A percentile compares a stretch with the other conserved stretches of the same genome.
phyloP scores from a whole-genome alignment of 1,140 invertebrate genomes.

The Bombus ignitus region DNA sequence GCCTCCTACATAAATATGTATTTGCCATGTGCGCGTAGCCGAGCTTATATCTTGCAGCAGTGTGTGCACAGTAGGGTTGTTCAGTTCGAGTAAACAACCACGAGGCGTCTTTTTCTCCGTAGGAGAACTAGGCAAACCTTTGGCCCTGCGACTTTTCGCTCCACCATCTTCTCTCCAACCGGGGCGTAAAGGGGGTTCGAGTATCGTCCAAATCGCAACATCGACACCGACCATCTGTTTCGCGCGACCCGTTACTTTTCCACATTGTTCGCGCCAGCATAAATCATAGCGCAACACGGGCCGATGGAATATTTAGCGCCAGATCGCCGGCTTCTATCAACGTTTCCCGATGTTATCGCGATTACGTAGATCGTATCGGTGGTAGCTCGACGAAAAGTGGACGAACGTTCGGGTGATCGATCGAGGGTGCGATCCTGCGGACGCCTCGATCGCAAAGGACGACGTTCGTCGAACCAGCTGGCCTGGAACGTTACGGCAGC shows the following conservation, averaged over 20 bases:
- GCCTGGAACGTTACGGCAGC: background rate
- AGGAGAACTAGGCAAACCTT: background rate
- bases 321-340: slow-evolving; percentile 27
- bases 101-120: background rate
- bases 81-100: background rate
- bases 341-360: slow-evolving; percentile 54
- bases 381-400: slow-evolving; percentile 35
- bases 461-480: slow-evolving; percentile 2
- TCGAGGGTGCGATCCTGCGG: slow-evolving; percentile 22
- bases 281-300: slow-evolving; percentile 22
- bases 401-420: slow-evolving; percentile 27
- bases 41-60: background rate
- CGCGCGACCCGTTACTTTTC: slow-evolving; percentile 12
- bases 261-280: slow-evolving; percentile 25
- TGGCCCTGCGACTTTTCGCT: too few relatives aligned
- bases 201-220: background rate
- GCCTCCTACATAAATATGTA: slow-evolving; percentile 35
- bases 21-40: background rate
- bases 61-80: background rate
- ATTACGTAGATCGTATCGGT: slow-evolving; percentile 41
- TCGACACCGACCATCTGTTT: slow-evolving; percentile 16
- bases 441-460: background rate
- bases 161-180: background rate
- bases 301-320: slow-evolving; percentile 32
- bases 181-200: background rate